A percentile compares a stretch with the other conserved stretches of the same genome.
phyloP scores from a whole-genome alignment of 2,888 invertebrate species.

The Sisyra nigra region DNA sequence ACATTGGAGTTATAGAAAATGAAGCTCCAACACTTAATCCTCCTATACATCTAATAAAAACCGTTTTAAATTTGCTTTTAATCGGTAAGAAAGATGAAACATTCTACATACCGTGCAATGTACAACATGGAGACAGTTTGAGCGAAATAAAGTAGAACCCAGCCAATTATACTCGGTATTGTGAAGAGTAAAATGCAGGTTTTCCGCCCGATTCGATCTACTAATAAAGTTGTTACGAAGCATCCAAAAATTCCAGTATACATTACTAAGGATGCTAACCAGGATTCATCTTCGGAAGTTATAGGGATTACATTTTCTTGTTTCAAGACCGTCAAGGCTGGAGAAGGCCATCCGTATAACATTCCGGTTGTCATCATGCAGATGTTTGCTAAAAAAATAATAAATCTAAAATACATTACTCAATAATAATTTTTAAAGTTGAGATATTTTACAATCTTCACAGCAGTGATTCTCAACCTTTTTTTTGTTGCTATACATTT shows the following conservation, averaged over 20 bases:
- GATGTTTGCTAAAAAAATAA: constrained; percentile 29
- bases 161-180: constrained; percentile 37
- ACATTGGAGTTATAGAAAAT: constrained; percentile 3
- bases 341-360: constrained; percentile 38
- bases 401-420: too few relatives aligned
- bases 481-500: too few relatives aligned
- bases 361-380: constrained; percentile 36
- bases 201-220: constrained; percentile 42
- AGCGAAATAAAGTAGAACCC: constrained; percentile 38
- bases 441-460: too few relatives aligned
- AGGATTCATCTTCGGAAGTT: constrained; percentile 29
- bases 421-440: too few relatives aligned
- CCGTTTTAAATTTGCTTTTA: too few relatives aligned
- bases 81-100: too few relatives aligned
- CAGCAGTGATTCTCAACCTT: too few relatives aligned
- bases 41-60: constrained; percentile 18
- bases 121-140: constrained; percentile 32
- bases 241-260: constrained; percentile 40
- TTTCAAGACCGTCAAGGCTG: constrained; percentile 23
- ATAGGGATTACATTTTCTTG: constrained; percentile 20
- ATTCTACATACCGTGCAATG: constrained; percentile 29
- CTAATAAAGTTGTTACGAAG: constrained; percentile 38
- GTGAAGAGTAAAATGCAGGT: constrained; percentile 36
- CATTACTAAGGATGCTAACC: constrained; percentile 42
- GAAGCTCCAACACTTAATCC: constrained; percentile 3